Evolutionary conservation across 2,797 vertebrate species (phyloP).

Genomic region (Phylloscopus collybita): DNA sequence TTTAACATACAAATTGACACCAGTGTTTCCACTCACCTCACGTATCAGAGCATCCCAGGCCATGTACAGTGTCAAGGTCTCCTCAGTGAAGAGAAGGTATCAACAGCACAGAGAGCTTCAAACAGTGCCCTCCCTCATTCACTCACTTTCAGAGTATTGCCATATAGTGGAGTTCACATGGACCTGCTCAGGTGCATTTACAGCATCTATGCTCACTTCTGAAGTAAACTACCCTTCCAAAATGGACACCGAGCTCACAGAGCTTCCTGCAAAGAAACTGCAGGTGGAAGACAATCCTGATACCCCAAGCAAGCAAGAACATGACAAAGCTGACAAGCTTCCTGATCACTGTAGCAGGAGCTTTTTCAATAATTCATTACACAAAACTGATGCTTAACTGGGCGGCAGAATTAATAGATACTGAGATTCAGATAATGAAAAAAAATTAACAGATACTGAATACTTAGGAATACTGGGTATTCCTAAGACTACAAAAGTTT

Average conservation of each 20-base stretch:
- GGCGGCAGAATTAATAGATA: background rate
- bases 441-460: no score
- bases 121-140: no score
- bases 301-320: background rate
- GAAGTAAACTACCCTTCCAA: background rate
- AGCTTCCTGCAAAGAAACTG: background rate
- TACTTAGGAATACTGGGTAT: background rate
- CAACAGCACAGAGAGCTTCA: background rate
- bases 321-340: background rate
- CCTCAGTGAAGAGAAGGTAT: no score
- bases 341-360: background rate
- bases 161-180: background rate
- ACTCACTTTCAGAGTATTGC: background rate
- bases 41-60: background rate
- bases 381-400: background rate
- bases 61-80: background rate
- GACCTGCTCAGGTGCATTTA: background rate
- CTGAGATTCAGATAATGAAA: background rate
- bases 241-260: background rate
- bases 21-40: background rate
- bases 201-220: background rate
- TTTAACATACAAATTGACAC: background rate
- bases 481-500: background rate
- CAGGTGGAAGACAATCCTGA: background rate
- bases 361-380: background rate